Percentiles rank a stretch among this genome's conserved stretches.
Evolutionary conservation across 1,140 invertebrate species (phyloP).

Genomic region (Sinonovacula constricta): DNA sequence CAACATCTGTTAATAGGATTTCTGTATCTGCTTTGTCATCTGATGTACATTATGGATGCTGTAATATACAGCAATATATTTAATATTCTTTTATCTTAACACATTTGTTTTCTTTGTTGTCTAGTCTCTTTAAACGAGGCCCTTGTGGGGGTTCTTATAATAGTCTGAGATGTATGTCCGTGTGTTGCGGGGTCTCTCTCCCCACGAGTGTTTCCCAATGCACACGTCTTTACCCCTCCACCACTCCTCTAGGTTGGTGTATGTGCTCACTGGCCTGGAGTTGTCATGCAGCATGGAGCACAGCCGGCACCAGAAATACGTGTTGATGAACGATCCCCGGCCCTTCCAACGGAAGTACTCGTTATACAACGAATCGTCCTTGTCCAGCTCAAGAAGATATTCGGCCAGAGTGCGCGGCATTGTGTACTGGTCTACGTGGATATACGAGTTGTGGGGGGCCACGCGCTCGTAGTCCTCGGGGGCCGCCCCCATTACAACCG

Average conservation of each 20-base stretch:
- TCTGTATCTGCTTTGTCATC: no score
- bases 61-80: no score
- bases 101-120: no score
- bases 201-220: constrained; percentile 61
- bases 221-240: constrained; percentile 67
- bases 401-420: constrained; percentile 68
- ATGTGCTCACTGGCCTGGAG: no score
- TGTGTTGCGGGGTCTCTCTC: constrained; percentile 23
- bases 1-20: no score
- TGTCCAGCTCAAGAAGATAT: constrained; percentile 74
- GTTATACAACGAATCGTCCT: constrained; percentile 74
- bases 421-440: constrained; percentile 73
- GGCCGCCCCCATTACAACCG: constrained; percentile 95
- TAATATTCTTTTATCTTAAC: no score
- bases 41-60: no score
- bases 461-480: constrained; percentile 92
- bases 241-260: constrained; percentile 57
- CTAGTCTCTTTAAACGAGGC: no score
- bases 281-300: constrained; percentile 83
- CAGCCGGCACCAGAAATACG: constrained; percentile 93
- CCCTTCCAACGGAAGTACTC: constrained; percentile 78
- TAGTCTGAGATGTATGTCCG: no score
- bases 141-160: no score
- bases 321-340: constrained; percentile 70
- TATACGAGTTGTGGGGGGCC: constrained; percentile 84